A percentile compares a stretch with the other conserved stretches of the same genome.
phyloP scores from a whole-genome alignment of 1,140 invertebrate species.

The Drusus annulatus region DNA sequence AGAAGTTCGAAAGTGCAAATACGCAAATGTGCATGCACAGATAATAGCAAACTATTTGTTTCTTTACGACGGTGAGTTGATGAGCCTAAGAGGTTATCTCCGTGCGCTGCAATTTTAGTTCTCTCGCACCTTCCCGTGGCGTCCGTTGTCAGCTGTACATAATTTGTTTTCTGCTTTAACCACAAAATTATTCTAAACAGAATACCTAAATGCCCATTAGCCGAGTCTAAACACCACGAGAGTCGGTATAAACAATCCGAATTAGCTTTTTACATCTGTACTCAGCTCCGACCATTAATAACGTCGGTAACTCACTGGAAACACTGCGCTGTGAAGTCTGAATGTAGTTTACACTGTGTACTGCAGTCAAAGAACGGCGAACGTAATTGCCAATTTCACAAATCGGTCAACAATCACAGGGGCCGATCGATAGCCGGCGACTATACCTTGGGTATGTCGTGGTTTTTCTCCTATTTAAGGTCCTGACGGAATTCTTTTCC shows the following conservation, averaged over 20 bases:
- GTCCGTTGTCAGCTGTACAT: background rate
- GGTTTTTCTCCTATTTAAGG: no score
- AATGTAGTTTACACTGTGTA: background rate
- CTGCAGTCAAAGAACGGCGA: constrained; percentile 1
- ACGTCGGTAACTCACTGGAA: background rate
- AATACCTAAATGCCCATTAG: constrained; percentile 31
- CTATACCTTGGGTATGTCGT: no score
- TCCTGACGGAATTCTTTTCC: no score
- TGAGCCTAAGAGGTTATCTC: no score
- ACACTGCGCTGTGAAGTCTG: background rate
- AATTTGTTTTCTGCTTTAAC: constrained; percentile 18
- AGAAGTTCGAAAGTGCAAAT: no score
- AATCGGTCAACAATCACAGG: background rate
- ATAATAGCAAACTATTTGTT: no score
- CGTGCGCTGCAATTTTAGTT: no score
- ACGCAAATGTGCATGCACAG: no score
- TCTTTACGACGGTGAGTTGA: no score
- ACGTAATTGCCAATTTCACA: background rate
- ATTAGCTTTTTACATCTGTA: constrained; percentile 25
- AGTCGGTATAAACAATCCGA: constrained; percentile 18
- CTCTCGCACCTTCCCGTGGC: no score
- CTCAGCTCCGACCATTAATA: background rate
- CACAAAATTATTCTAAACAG: constrained; percentile 19
- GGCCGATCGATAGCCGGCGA: background rate
- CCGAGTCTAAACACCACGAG: constrained; percentile 32